Evolutionary conservation across 2,113 vertebrate species (phyloP), one percentile per base, ranked within the genome.

Genomic region (Gavia stellata): DNA sequence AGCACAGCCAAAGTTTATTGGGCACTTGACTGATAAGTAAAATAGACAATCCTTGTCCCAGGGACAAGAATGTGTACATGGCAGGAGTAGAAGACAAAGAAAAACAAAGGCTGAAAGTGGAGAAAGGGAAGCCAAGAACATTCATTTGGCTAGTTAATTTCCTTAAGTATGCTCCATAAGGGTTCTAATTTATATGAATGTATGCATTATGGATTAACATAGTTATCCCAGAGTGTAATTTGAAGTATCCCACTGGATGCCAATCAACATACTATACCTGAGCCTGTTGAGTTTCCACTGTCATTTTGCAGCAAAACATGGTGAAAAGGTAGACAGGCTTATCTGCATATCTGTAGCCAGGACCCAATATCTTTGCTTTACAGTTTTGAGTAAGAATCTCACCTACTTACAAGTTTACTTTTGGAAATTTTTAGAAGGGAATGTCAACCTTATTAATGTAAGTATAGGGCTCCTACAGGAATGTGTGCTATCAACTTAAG

Each of bases 11-110:
- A 86, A 59, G n/a, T 66, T 83, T 94, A 70, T 77, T 78, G 15
- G 6, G 50, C 15, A 8, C 33, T 90, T 92, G 86, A 75, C 59
- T 88, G 80, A 86, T 78, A 84, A 86, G 47, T 88, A 78, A 58
- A 90, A 81, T 36, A 52, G 74, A 71, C 47, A 90, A 42, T 78
- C 90, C n/a, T 84, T 92, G 26, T 74, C 68, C 15, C 7, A 14
- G 28, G 18, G 26, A 77, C 44, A 94, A 81, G 86, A 86, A 95
- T 81, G 75, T 81, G 68, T 38, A 74, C 65, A 67, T 12, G 21
- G 59, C 25, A 92, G 40, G 59, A 90, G 42, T 77, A 90, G 56
- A 93, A 95, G 63, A 62, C 42, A 92, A 94, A 84, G 14, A 19
- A 84, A 91, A 91, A 59, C 47, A 71, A 70, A 88, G 23, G 20